phyloP scores from a whole-genome alignment of 1,140 invertebrate genomes.

The Lepidostoma basale region DNA sequence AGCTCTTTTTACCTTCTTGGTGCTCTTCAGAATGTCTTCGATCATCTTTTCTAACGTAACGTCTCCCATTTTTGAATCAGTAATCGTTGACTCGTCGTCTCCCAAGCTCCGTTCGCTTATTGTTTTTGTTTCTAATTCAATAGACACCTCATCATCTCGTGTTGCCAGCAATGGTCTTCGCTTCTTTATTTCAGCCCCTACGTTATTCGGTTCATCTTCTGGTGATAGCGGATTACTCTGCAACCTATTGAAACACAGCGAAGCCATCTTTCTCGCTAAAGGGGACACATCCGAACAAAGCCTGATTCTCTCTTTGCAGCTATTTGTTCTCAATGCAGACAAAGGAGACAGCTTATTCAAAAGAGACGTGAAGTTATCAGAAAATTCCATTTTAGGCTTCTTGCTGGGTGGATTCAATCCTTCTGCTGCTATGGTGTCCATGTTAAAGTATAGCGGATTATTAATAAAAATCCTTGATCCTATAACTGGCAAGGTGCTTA shows the following conservation, averaged over 20 bases:
- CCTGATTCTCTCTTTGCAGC: slow-evolving; percentile 32
- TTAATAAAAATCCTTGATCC: slow-evolving; percentile 43
- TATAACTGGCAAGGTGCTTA: slow-evolving; percentile 43
- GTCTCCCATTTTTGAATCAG: slow-evolving; percentile 46
- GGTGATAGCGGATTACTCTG: slow-evolving; percentile 26
- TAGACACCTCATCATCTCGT: slow-evolving; percentile 40
- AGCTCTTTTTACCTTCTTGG: slow-evolving; percentile 42
- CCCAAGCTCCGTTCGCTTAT: slow-evolving; percentile 29
- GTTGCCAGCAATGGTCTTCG: background rate
- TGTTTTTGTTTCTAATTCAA: slow-evolving; percentile 42
- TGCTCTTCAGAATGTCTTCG: slow-evolving; percentile 45
- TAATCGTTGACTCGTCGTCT: slow-evolving; percentile 35
- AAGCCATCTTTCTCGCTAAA: slow-evolving; percentile 39
- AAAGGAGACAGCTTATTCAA: slow-evolving; percentile 42
- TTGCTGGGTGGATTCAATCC: slow-evolving; percentile 27
- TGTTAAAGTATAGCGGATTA: slow-evolving; percentile 43
- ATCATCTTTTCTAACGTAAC: slow-evolving; percentile 43
- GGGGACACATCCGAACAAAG: slow-evolving; percentile 44
- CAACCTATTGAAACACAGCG: slow-evolving; percentile 42
- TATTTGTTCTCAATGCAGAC: slow-evolving; percentile 39
- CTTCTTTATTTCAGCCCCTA: slow-evolving; percentile 6
- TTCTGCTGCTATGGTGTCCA: slow-evolving; percentile 14
- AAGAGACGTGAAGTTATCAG: slow-evolving; percentile 38
- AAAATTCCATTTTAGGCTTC: slow-evolving; percentile 33
- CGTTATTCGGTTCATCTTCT: slow-evolving; percentile 4